Percentiles rank a stretch among this genome's conserved stretches.
These are phyloP conservation scores for Ceyx margarethae DNA, from an alignment of 2,113 vertebrate genomes.

Conservation along the genomic window DNA sequence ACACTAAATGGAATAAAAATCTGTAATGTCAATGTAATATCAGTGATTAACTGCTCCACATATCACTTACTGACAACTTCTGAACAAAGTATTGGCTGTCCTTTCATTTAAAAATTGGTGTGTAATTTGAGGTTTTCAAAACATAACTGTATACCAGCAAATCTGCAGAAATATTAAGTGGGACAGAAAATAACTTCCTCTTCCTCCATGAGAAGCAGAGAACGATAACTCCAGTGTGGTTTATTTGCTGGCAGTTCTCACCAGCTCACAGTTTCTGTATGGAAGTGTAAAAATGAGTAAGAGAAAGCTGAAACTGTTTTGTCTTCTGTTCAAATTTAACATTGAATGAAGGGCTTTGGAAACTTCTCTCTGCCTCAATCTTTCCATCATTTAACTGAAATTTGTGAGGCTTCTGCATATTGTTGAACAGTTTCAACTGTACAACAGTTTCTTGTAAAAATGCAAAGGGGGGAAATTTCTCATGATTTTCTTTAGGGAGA, in stretches of 20 bases:
- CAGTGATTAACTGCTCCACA: not conserved
- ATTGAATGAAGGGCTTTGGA: not conserved
- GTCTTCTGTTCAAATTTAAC: not conserved
- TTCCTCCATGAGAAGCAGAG: not conserved
- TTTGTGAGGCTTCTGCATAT: not conserved
- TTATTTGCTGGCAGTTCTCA: not conserved
- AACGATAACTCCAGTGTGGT: not conserved
- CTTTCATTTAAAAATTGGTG: not conserved
- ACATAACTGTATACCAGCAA: not conserved
- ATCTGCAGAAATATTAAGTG: not conserved
- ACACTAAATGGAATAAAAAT: not conserved
- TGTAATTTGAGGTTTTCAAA: conserved; percentile 20
- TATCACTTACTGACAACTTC: not conserved
- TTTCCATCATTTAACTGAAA: not conserved
- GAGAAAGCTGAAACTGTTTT: not conserved
- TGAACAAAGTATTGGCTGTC: not conserved
- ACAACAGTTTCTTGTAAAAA: not conserved
- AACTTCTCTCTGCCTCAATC: not conserved
- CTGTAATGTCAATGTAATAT: not conserved
- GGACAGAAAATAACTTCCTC: not conserved
- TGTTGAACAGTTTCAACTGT: not conserved
- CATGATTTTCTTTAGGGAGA: not conserved
- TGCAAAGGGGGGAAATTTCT: not conserved
- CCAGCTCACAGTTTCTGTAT: not conserved
- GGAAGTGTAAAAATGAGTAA: not conserved